Base-by-base conservation (phyloP, 2,113 vertebrate species). In the Hydropotes inermis region DNA sequence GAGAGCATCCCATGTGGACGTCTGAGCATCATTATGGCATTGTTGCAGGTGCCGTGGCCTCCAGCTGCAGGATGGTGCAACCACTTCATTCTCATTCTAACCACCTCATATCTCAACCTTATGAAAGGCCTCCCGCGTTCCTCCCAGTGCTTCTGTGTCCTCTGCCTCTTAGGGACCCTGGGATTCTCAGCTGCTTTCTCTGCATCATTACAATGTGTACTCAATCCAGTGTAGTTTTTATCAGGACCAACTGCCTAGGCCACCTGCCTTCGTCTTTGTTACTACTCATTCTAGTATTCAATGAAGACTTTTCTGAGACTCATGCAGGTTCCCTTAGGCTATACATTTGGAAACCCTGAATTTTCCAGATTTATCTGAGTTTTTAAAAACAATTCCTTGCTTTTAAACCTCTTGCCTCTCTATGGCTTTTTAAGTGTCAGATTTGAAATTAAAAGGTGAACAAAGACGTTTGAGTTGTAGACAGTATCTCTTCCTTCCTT, bases 381-480 rank as follows among this genome's bases (percentile, higher is more conserved):
- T 89, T 43, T 96, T 89, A 12, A 88, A 91, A 92, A 81, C 13
- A 87, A 23, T 3, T 5, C 47, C 50, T 78, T 87, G n/a, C 57
- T 92, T 94, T 94, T 47, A 61, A 85, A 86, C 19, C 30, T 78
- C 39, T 47, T 70, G 2, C 67, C 43, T 92, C 5, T 57, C 60
- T 79, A 47, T 39, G 25, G 13, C 78, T 39, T 91, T 89, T 36
- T n/a, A 84, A 92, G 50, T 70, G 3, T 74, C 33, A 54, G 15
- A 58, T 54, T 79, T 88, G 50, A 96, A 94, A 95, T 61, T 92
- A 47, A 95, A 91, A 76, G 87, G 7, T 39, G 39, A 93, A n/a
- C 57, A 93, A 45, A 84, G n/a, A 67, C 7, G 7, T 52, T n/a
- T 91, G 78, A 17, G 7, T 36, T 88, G 4, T 64, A 76, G 54